Conservation (phyloP, 2,888 invertebrate genomes). For the Osmoderma eremita region DNA sequence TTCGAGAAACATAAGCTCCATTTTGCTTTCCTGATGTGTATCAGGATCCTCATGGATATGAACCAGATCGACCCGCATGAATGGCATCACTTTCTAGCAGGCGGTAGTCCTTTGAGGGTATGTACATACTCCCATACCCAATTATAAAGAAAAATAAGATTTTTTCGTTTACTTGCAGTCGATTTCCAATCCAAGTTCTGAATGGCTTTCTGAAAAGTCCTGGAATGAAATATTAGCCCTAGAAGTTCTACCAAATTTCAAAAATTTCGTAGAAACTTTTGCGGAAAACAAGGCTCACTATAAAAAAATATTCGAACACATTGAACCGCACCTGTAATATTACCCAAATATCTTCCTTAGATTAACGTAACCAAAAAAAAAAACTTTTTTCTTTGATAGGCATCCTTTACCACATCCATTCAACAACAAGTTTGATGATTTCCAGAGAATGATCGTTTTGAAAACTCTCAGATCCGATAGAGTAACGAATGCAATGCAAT, state of each 20-base stretch:
- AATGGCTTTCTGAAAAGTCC: slow-evolving; percentile 82
- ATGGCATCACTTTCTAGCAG: slow-evolving; percentile 81
- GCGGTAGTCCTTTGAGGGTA: slow-evolving; percentile 72
- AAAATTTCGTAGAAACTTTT: slow-evolving; percentile 73
- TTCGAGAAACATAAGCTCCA: slow-evolving; percentile 90
- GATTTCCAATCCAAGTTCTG: slow-evolving; percentile 76
- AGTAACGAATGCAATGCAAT: slow-evolving; percentile 81
- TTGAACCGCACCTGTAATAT: slow-evolving; percentile 72
- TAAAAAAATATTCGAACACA: slow-evolving; percentile 73
- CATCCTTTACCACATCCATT: slow-evolving; percentile 74
- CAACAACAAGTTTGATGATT: slow-evolving; percentile 71
- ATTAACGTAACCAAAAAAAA: background rate
- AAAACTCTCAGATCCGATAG: slow-evolving; percentile 88
- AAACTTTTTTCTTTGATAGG: slow-evolving; percentile 59
- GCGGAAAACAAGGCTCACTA: slow-evolving; percentile 66
- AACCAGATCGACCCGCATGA: slow-evolving; percentile 71
- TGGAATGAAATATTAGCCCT: slow-evolving; percentile 86
- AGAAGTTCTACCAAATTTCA: slow-evolving; percentile 71
- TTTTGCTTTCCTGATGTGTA: slow-evolving; percentile 81
- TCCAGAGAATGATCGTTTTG: slow-evolving; percentile 81
- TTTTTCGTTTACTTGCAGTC: slow-evolving; percentile 58
- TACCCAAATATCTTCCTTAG: slow-evolving; percentile 42
- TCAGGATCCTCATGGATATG: slow-evolving; percentile 73
- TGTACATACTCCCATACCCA: slow-evolving; percentile 13
- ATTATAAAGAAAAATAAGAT: slow-evolving; percentile 3